Percentiles rank a stretch among this genome's conserved stretches.
Evolutionary conservation across 2,113 vertebrate species (phyloP).

Genomic region (Cebidichthys violaceus): DNA sequence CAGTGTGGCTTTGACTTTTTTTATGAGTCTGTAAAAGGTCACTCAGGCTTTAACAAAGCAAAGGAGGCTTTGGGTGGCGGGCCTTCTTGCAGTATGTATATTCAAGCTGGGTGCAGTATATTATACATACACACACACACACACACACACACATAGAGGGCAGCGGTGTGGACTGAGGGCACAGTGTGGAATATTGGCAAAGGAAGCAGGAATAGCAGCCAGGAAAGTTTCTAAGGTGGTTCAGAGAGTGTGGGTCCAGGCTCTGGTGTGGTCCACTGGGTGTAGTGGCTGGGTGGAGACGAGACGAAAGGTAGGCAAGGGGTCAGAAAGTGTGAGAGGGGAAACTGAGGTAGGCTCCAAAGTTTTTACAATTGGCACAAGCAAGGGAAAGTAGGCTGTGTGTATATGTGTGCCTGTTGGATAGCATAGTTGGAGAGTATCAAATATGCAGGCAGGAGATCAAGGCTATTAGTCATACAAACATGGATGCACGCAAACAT

Average conservation of each 20-base stretch:
- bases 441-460: constrained; percentile 57
- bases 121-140: constrained; percentile 45
- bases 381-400: constrained; percentile 43
- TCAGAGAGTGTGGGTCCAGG: constrained; percentile 62
- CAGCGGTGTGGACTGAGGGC: constrained; percentile 70
- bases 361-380: constrained; percentile 60
- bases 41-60: constrained; percentile 59
- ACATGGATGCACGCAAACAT: constrained; percentile 55
- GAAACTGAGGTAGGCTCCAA: constrained; percentile 52
- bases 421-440: constrained; percentile 39
- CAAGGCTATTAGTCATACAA: constrained; percentile 55
- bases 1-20: constrained; percentile 47
- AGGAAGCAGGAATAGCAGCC: constrained; percentile 62
- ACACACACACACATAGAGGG: constrained; percentile 60
- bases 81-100: constrained; percentile 45
- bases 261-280: constrained; percentile 74
- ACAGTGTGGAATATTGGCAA: constrained; percentile 80
- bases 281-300: constrained; percentile 59
- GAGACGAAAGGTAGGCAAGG: constrained; percentile 57
- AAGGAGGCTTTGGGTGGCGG: constrained; percentile 34
- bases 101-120: constrained; percentile 46
- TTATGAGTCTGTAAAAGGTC: constrained; percentile 38
- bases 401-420: constrained; percentile 18
- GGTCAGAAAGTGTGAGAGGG: constrained; percentile 54
- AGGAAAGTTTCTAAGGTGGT: constrained; percentile 80